Evolutionary conservation across 2,797 vertebrate genomes (phyloP).

Genomic region (Myotis vivesi): DNA sequence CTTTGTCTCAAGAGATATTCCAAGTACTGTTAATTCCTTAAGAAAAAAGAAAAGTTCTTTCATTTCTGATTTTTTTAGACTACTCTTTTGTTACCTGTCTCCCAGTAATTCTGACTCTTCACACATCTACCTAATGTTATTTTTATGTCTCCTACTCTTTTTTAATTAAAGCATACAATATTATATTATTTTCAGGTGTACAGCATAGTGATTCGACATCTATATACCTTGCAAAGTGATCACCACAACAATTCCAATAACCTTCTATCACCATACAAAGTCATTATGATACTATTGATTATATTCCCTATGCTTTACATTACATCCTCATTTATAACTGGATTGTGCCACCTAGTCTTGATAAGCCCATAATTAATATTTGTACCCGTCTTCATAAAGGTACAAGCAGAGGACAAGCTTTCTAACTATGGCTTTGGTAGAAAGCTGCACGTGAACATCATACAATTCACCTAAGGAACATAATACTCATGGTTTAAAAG

Average conservation of each 20-base stretch:
- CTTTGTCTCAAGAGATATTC: constrained; percentile 3
- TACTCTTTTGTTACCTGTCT: neutral
- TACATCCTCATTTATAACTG: neutral
- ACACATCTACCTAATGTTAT: neutral
- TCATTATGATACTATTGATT: neutral
- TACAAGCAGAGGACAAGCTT: neutral
- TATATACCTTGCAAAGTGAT: neutral
- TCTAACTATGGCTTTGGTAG: neutral
- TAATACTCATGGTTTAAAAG: neutral
- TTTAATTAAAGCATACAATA: neutral
- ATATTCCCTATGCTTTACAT: neutral
- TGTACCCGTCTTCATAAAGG: neutral
- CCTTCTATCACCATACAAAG: neutral
- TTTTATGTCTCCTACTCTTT: neutral
- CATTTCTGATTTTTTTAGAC: neutral
- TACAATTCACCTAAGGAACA: neutral
- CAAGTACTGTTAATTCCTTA: neutral
- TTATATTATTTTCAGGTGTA: neutral
- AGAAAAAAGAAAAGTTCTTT: constrained; percentile 15
- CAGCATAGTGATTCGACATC: neutral
- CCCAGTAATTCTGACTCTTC: neutral
- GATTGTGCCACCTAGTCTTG: neutral
- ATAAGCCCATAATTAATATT: neutral
- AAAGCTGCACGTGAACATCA: neutral
- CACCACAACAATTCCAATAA: neutral